Evolutionary conservation across 2,113 vertebrate genomes (phyloP), one percentile per base, ranked within the genome.

Genomic region (Mobula hypostoma): DNA sequence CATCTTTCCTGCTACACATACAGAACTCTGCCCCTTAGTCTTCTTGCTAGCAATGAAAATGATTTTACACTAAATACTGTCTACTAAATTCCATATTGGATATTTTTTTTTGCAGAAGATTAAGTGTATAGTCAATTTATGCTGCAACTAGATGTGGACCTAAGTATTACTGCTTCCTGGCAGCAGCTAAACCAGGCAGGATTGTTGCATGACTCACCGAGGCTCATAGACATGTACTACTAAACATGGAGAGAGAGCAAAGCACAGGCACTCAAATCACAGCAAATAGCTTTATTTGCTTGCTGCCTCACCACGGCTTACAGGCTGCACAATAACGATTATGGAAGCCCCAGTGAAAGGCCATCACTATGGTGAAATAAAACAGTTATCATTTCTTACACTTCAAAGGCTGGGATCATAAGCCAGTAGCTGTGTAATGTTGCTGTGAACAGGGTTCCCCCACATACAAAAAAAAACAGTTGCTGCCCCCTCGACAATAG

Each of bases 311-410:
- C 95, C 95, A 95, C 95, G 96, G 95, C 95, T 97, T 96, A 96
- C 95, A 95, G 94, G 96, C 96, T 95, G 94, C 96, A 96, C 95
- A 95, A 95, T 95, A 96, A 96, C 96, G 96, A 95, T 96, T 96
- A 95, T 95, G 96, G 95, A 95, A 95, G 95, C 95, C 95, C 96
- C 95, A 95, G 95, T 95, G 95, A 96, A 95, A 95, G 96, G 95
- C 95, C 95, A 95, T 95, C 95, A 94, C 95, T 95, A 95, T 96
- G 72, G 72, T 95, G 95, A 97, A 97, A 96, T 97, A 97, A 98
- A 97, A 97, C 96, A 96, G 96, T 96, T 97, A 97, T 97, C 97
- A 97, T 97, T 97, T 97, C 97, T 97, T 97, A 96, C 96, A 96
- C 96, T 97, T 97, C 96, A 97, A 97, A 97, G 96, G 96, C 95